Evolutionary conservation across 1,140 invertebrate species (phyloP), one percentile per base, ranked within the genome.

Genomic region (Dolichoris vasculosae): DNA sequence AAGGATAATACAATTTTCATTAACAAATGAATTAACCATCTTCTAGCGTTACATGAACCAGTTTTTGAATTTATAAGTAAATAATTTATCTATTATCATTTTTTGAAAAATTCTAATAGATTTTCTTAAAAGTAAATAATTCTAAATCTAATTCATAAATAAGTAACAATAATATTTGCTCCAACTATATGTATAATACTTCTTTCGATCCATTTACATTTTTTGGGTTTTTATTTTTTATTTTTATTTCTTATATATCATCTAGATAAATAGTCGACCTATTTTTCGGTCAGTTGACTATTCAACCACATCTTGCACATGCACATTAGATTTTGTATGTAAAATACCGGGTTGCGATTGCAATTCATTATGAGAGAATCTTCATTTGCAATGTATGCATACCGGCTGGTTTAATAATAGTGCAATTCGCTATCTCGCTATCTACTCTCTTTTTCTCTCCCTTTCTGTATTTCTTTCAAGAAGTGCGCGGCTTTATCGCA

Each of bases 241-340:
- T 69, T 38, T 38, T 35, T 69, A 17, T 69, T 69, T 69, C 17
- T 35, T 35, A 6, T 35, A 17, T 6, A 3, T 26, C 35, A 73
- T 26, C 15, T 67, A 11, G 59, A 63, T 6, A 8, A 46, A n/a
- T 76, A 40, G 46, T 55, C 71, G 84, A 86, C 86, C 85, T 79
- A 87, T 87, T 85, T 87, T 80, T 86, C 84, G 64, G 64, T 87
- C 81, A 73, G 40, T 38, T 51, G 76, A 88, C 64, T 88, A 87
- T 87, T 86, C 38, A 71, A 55, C 30, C 46, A 85, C 69, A 38
- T 59, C 11, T 35, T 67, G 32, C 9, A 6, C 64, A 40, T n/a
- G 69, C 20, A 43, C 40, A 43, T 73, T 71, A 43, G 69, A 40
- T 38, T n/a, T 73, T 26, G 0, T 67, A 67, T 32, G 40, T 67